A percentile compares a stretch with the other conserved stretches of the same genome.
phyloP scores from a whole-genome alignment of 2,888 invertebrate species.

The Apotomis turbidana region DNA sequence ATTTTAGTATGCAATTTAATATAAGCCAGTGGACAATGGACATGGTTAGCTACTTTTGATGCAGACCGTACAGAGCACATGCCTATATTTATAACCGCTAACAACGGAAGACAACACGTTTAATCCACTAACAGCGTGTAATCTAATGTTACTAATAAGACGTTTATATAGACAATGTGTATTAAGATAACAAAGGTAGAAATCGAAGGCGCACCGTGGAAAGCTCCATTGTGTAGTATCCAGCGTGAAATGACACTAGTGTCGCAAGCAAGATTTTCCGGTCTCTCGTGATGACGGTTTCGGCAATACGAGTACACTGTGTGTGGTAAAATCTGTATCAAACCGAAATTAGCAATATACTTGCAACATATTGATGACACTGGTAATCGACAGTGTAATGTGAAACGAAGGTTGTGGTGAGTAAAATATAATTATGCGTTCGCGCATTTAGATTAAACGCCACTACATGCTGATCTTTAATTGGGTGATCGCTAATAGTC shows the following conservation, averaged over 20 bases:
- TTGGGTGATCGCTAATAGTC: too few relatives aligned
- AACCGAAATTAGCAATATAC: slow-evolving; percentile 34
- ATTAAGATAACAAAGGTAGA: slow-evolving; percentile 37
- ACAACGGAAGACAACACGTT: not conserved
- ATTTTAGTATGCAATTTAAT: too few relatives aligned
- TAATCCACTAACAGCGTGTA: slow-evolving; percentile 9
- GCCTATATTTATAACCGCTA: not conserved
- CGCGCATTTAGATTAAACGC: not conserved
- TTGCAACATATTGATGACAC: slow-evolving; percentile 32
- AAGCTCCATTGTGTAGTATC: slow-evolving; percentile 33
- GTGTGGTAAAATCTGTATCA: slow-evolving; percentile 38
- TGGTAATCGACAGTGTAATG: slow-evolving; percentile 19
- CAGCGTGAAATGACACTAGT: slow-evolving; percentile 40
- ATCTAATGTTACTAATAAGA: slow-evolving; percentile 15
- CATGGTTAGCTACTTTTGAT: too few relatives aligned
- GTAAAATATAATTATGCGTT: not conserved
- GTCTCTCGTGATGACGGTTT: slow-evolving; percentile 38
- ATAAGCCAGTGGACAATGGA: too few relatives aligned
- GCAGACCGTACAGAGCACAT: too few relatives aligned
- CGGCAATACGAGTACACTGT: slow-evolving; percentile 32
- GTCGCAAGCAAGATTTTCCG: slow-evolving; percentile 39
- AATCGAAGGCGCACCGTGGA: slow-evolving; percentile 30
- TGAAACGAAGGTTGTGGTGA: slow-evolving; percentile 5
- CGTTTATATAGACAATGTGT: slow-evolving; percentile 14
- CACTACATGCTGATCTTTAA: not conserved